Conservation (phyloP, 2,113 vertebrate genomes). For the Corynorhinus townsendii region DNA sequence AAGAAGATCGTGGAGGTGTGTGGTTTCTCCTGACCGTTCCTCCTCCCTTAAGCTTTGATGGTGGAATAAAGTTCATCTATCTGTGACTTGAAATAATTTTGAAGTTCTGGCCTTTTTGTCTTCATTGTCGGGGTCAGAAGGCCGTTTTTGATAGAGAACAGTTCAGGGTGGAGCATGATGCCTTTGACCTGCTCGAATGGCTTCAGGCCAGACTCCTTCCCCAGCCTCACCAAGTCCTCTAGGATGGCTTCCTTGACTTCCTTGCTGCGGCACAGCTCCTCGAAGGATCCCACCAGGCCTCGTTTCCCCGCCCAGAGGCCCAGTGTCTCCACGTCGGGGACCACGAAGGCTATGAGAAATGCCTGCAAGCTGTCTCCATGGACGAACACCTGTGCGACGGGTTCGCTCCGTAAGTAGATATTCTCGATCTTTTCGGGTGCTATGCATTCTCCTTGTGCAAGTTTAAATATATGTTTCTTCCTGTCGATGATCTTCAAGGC, state of each 20-base stretch:
- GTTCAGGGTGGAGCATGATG: slow-evolving; percentile 85
- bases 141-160: slow-evolving; percentile 93
- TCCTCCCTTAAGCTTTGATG: slow-evolving; percentile 84
- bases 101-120: slow-evolving; percentile 90
- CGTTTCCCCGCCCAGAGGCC: slow-evolving; percentile 87
- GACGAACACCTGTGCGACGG: slow-evolving; percentile 92
- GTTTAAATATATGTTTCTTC: slow-evolving; percentile 98
- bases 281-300: slow-evolving; percentile 87
- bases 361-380: slow-evolving; percentile 96
- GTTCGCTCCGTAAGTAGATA: slow-evolving; percentile 88
- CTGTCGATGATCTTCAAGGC: slow-evolving; percentile 95
- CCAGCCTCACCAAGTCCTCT: slow-evolving; percentile 89
- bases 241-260: slow-evolving; percentile 89
- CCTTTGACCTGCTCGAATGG: slow-evolving; percentile 96
- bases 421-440: slow-evolving; percentile 98
- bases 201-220: slow-evolving; percentile 93
- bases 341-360: slow-evolving; percentile 91
- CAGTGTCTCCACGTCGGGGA: slow-evolving; percentile 91
- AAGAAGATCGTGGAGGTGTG: slow-evolving; percentile 30
- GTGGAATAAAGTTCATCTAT: slow-evolving; percentile 93
- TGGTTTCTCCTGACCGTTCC: slow-evolving; percentile 22
- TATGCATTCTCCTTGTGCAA: slow-evolving; percentile 98
- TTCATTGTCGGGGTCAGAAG: slow-evolving; percentile 97
- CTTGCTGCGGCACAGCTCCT: slow-evolving; percentile 91
- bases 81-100: slow-evolving; percentile 87